Percentiles rank a stretch among this genome's conserved stretches.
Evolutionary conservation across 2,888 invertebrate genomes (phyloP).

Genomic region (Pimpla rufipes): DNA sequence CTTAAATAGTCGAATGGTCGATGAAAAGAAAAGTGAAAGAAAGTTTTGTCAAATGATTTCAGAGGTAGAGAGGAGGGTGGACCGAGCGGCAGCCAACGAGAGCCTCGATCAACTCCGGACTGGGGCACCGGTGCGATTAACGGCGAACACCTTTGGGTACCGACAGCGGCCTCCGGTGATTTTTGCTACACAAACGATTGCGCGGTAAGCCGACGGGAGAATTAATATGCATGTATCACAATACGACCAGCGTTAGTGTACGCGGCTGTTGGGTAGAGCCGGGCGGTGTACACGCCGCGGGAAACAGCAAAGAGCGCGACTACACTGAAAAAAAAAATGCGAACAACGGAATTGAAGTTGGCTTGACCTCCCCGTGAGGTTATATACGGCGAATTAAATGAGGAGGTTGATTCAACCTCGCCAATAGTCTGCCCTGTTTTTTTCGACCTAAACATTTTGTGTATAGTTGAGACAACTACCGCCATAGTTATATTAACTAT

Average conservation of each 20-base stretch:
- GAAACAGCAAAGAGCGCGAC: conserved; percentile 30
- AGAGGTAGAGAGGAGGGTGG: conserved; percentile 80
- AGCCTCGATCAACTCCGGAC: conserved; percentile 93
- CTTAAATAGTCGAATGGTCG: not conserved
- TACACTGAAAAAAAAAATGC: too few species aligned
- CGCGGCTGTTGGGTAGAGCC: not conserved
- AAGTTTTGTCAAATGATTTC: conserved; percentile 65
- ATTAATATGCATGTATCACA: not conserved
- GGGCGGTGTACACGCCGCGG: not conserved
- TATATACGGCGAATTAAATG: too few species aligned
- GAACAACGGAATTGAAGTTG: too few species aligned
- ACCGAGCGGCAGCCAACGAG: conserved; percentile 81
- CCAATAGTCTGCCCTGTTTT: too few species aligned
- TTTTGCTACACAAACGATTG: conserved; percentile 97
- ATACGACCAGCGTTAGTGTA: not conserved
- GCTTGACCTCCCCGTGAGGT: too few species aligned
- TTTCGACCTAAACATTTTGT: too few species aligned
- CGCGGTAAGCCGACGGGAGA: conserved; percentile 87
- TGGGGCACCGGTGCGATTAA: conserved; percentile 95
- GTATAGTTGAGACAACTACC: too few species aligned
- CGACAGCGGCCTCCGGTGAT: conserved; percentile 96
- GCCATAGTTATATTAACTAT: too few species aligned
- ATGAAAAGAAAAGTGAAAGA: not conserved
- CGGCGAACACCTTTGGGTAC: conserved; percentile 97
- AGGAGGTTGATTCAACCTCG: too few species aligned